These are phyloP conservation scores for Julus scandinavius DNA, from an alignment of 2,888 invertebrate species.

Conservation along the genomic window DNA sequence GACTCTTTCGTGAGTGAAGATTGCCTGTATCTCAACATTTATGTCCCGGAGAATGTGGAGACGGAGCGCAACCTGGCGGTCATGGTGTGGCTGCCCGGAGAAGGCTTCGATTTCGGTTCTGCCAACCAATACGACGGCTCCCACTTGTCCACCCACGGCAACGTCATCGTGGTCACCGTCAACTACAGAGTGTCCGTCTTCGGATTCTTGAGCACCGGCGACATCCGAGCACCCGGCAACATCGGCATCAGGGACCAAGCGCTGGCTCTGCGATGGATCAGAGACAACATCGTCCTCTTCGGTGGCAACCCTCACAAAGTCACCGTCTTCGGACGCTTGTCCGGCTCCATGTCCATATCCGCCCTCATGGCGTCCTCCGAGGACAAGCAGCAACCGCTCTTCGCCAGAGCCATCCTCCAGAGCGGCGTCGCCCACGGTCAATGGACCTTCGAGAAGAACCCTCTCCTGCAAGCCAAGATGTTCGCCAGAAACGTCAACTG, in stretches of 20 bases:
- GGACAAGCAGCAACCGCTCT: no score
- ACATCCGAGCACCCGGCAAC: conserved; percentile 62
- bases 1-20: conserved; percentile 71
- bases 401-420: conserved; percentile 61
- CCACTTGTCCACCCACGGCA: conserved; percentile 68
- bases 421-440: conserved; percentile 62
- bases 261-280: conserved; percentile 64
- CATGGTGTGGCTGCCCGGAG: conserved; percentile 72
- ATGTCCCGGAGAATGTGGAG: conserved; percentile 74
- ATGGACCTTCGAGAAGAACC: conserved; percentile 60
- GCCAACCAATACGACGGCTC: conserved; percentile 70
- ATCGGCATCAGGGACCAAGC: conserved; percentile 64
- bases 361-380: conserved; percentile 59
- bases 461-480: conserved; percentile 57
- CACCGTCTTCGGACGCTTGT: conserved; percentile 64
- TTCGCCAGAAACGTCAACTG: conserved; percentile 56
- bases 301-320: conserved; percentile 63
- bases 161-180: conserved; percentile 70
- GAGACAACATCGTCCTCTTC: conserved; percentile 62
- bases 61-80: conserved; percentile 71
- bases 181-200: conserved; percentile 70
- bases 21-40: conserved; percentile 83
- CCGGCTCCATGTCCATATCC: conserved; percentile 63
- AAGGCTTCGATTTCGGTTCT: conserved; percentile 67
- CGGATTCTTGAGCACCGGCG: conserved; percentile 65